Evolutionary conservation across 2,113 vertebrate genomes (phyloP).

Genomic region (Charina bottae): DNA sequence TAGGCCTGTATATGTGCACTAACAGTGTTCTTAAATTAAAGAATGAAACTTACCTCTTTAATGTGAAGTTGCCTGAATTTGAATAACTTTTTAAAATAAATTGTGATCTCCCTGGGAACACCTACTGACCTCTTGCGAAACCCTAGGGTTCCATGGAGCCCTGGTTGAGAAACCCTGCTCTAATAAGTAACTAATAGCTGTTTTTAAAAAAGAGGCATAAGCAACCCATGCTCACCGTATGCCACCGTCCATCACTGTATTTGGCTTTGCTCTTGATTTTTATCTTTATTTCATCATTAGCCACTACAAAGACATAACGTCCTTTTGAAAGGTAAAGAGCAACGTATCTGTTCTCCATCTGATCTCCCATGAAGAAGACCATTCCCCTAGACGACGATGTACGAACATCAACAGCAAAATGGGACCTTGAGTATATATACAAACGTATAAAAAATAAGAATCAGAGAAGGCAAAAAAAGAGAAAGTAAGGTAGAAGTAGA

Average conservation of each 20-base stretch:
- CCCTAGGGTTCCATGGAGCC: too few relatives aligned
- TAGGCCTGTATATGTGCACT: too few relatives aligned
- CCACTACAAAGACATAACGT: slow-evolving; percentile 79
- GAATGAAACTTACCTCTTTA: too few relatives aligned
- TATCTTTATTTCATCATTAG: slow-evolving; percentile 68
- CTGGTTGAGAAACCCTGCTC: neutral
- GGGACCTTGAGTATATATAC: slow-evolving; percentile 72
- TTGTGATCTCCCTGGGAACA: too few relatives aligned
- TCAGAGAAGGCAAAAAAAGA: neutral
- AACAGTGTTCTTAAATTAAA: too few relatives aligned
- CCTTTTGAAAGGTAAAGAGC: slow-evolving; percentile 89
- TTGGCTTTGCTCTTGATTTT: slow-evolving; percentile 86
- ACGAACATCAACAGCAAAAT: slow-evolving; percentile 85
- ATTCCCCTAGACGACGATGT: slow-evolving; percentile 82
- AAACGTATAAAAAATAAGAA: neutral
- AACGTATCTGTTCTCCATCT: slow-evolving; percentile 75
- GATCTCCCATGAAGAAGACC: slow-evolving; percentile 79
- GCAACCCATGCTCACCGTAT: slow-evolving; percentile 80
- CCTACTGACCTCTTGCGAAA: too few relatives aligned
- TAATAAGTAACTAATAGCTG: neutral
- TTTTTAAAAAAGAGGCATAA: neutral
- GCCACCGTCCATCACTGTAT: slow-evolving; percentile 90
- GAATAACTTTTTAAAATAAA: too few relatives aligned
- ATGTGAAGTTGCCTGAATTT: too few relatives aligned
- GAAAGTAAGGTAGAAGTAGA: neutral